Base-by-base conservation (phyloP, 2,888 invertebrate species). In the Lepas anatifera region DNA sequence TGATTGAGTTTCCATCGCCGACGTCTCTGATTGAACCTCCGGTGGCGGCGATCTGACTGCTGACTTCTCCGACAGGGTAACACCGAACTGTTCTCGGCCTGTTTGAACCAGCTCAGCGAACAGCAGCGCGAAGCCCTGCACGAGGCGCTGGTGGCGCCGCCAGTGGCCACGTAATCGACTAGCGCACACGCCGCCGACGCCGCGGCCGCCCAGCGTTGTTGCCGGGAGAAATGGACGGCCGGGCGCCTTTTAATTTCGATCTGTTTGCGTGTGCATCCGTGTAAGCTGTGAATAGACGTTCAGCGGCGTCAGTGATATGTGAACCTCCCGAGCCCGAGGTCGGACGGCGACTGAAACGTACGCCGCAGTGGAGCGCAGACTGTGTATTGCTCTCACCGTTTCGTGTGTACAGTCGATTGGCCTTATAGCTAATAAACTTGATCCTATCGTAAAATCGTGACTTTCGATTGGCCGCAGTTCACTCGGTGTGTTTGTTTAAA, bases 41-140 rank as follows among this genome's bases (percentile, higher is more conserved):
- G n/a, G n/a, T n/a, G n/a, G n/a, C n/a, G n/a, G n/a, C n/a, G n/a
- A n/a, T n/a, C n/a, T n/a, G n/a, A n/a, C n/a, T n/a, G n/a, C n/a
- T n/a, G n/a, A n/a, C n/a, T 73, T 39, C 76, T 74, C 73, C 78
- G 84, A 32, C 84, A 90, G 88, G 85, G 83, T 73, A 91, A 90
- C 80, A 85, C 85, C 50, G 87, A 89, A 75, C 83, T 92, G 76
- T 91, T 92, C 82, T 87, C 89, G 78, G 87, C 87, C n/a, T 90
- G 91, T 78, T 83, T 91, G 76, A 85, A 85, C 78, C 86, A 86
- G 75, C 83, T 96, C 75, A 85, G 87, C 75, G 84, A 87, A 70
- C 91, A 92, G 76, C 89, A 93, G 80, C 89, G 91, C 80, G 87
- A 89, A 76, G 91, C 92, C 63, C 83, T 96, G 75, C 88, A 90